These are phyloP conservation scores for Hydra vulgaris DNA, from an alignment of 30 jellyfish, hydroid and myxozoan species.

Conservation along the genomic window DNA sequence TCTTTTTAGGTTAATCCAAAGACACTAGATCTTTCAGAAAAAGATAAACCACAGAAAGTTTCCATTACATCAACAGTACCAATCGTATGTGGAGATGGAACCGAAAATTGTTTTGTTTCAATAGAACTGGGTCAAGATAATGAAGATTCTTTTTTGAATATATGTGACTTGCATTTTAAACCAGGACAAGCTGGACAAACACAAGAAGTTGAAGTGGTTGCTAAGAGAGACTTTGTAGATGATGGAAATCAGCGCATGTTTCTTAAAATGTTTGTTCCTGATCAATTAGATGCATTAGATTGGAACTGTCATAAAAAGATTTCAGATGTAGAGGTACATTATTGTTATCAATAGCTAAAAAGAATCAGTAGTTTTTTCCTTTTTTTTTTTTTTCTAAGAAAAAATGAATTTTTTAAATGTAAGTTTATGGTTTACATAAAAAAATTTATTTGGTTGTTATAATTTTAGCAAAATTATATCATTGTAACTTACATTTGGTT, in stretches of 20 bases:
- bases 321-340: conserved; percentile 63
- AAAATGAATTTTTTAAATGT: too few relatives aligned
- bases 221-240: conserved; percentile 66
- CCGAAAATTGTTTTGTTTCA: conserved; percentile 35
- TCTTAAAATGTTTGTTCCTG: conserved; percentile 42
- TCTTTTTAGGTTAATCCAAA: too few relatives aligned
- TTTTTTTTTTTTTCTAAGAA: too few relatives aligned
- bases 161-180: conserved; percentile 46
- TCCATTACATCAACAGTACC: conserved; percentile 80
- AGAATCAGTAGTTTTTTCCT: too few relatives aligned
- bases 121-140: conserved; percentile 63
- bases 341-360: too few relatives aligned
- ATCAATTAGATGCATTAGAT: conserved; percentile 68
- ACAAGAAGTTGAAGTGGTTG: conserved; percentile 51
- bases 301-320: conserved; percentile 61
- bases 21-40: too few relatives aligned
- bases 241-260: conserved; percentile 80
- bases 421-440: too few relatives aligned
- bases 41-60: too few relatives aligned
- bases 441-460: too few relatives aligned
- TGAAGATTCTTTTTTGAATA: conserved; percentile 36
- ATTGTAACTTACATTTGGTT: too few relatives aligned
- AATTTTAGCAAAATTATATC: too few relatives aligned
- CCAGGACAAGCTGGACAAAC: conserved; percentile 46
- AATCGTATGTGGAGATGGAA: conserved; percentile 38